Evolutionary conservation across 2,888 invertebrate species (phyloP).

Genomic region (Conus canariensis): DNA sequence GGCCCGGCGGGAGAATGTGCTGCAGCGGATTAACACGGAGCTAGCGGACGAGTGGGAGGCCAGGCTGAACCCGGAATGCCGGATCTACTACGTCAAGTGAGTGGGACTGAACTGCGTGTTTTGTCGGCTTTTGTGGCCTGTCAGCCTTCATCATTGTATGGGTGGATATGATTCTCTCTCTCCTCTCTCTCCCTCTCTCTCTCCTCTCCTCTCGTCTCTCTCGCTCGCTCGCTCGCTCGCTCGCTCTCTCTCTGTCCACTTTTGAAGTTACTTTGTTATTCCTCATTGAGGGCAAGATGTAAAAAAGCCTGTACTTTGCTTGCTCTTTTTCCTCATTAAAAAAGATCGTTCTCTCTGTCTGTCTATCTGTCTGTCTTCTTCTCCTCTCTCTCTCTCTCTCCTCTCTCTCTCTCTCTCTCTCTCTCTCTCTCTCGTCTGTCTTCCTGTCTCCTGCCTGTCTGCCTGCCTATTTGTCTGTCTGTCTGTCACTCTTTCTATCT

Average conservation of each 20-base stretch:
- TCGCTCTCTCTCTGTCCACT: too few relatives aligned
- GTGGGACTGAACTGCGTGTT: conserved; percentile 42
- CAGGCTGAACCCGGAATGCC: conserved; percentile 62
- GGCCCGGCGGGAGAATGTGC: conserved; percentile 43
- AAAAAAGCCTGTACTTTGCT: too few relatives aligned
- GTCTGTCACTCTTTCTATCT: background rate
- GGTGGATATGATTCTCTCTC: background rate
- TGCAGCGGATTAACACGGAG: conserved; percentile 55
- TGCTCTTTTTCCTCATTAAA: too few relatives aligned
- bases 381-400: too few relatives aligned
- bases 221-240: too few relatives aligned
- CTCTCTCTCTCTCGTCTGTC: background rate
- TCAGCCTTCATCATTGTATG: too few relatives aligned
- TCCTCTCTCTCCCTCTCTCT: background rate
- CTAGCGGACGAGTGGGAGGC: conserved; percentile 70
- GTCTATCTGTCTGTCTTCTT: too few relatives aligned
- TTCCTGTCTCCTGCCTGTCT: too few relatives aligned
- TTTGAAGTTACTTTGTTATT: too few relatives aligned
- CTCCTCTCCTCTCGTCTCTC: background rate
- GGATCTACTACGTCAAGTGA: conserved; percentile 71
- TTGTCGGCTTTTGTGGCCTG: background rate
- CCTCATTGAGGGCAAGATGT: too few relatives aligned
- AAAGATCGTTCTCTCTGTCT: too few relatives aligned
- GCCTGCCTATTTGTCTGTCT: background rate
- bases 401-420: background rate